Base-by-base conservation (phyloP, 2,888 invertebrate species). In the Lacanobia wlatinum region DNA sequence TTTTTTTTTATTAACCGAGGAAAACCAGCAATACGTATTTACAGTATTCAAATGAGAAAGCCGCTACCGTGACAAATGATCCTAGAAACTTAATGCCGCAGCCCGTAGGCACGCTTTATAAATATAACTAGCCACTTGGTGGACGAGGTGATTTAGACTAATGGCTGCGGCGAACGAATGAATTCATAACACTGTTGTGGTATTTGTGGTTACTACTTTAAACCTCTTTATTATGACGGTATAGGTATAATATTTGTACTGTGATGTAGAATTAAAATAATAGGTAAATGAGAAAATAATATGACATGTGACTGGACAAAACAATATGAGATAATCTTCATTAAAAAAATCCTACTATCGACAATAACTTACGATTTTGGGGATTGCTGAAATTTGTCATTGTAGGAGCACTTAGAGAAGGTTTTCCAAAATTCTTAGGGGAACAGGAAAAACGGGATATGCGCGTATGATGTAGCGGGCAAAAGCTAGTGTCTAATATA, bases 151-250 rank as follows among this genome's bases (percentile, higher is more conserved):
- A 77, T 77, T 77, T 77, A 59, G 66, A 43, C 14, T 78, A 77
- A 77, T 77, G 34, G 53, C 14, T 40, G 78, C 53, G 76, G 76
- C 66, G n/a, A 66, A 34, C 10, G 43, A 62, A 58, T 78, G 58
- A 59, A 78, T 80, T 79, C 69, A 68, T 89, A 66, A 76, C 86
- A 77, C 77, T 56, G 3, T 28, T 62, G 58, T 16, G 62, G 76
- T 40, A 0, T 53, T 53, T 63, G 72, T 59, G 76, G 76, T 63
- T 38, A 76, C 43, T 28, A 23, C 53, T 60, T 43, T 0, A 55
- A 6, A 18, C 21, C 38, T 48, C 5, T 53, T 76, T 43, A 63
- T 16, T 56, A 58, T 28, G 5, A 48, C 8, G 9, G 14, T 43
- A 34, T 34, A n/a, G 28, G 28, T 50, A 14, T 50, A 14, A 58